These are phyloP conservation scores for Noctilio leporinus DNA, from an alignment of 2,113 vertebrate genomes.

Conservation along the genomic window DNA sequence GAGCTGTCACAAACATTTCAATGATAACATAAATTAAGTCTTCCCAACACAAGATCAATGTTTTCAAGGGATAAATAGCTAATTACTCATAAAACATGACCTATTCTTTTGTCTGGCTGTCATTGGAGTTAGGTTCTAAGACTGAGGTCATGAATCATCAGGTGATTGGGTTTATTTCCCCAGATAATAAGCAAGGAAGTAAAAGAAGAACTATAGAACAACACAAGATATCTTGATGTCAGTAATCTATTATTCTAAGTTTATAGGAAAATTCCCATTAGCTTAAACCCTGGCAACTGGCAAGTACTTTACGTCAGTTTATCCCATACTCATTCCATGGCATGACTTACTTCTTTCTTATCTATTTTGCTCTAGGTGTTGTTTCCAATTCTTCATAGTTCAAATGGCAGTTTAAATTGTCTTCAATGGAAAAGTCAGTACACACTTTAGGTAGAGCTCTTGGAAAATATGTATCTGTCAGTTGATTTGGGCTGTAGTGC, in stretches of 20 bases:
- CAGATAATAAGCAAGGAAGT: neutral
- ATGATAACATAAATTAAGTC: neutral
- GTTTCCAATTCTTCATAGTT: constrained; percentile 16
- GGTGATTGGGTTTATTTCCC: neutral
- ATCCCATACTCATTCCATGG: neutral
- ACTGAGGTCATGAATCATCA: neutral
- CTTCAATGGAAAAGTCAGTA: constrained; percentile 42
- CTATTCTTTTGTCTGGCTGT: neutral
- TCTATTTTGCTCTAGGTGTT: constrained; percentile 45
- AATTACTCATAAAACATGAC: neutral
- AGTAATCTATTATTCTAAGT: neutral
- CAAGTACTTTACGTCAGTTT: neutral
- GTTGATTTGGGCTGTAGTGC: constrained; percentile 36
- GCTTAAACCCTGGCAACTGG: neutral
- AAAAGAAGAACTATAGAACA: neutral
- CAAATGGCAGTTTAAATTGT: constrained; percentile 60
- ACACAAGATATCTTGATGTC: neutral
- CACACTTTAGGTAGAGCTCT: constrained; percentile 28
- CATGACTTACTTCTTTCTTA: constrained; percentile 12
- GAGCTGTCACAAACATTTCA: neutral
- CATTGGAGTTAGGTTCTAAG: neutral
- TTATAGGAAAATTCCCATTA: neutral
- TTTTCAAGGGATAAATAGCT: neutral
- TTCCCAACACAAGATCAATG: neutral
- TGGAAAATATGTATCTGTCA: neutral